Evolutionary conservation across 2,113 vertebrate species (phyloP), one percentile per base, ranked within the genome.

Genomic region (Tapirus terrestris): DNA sequence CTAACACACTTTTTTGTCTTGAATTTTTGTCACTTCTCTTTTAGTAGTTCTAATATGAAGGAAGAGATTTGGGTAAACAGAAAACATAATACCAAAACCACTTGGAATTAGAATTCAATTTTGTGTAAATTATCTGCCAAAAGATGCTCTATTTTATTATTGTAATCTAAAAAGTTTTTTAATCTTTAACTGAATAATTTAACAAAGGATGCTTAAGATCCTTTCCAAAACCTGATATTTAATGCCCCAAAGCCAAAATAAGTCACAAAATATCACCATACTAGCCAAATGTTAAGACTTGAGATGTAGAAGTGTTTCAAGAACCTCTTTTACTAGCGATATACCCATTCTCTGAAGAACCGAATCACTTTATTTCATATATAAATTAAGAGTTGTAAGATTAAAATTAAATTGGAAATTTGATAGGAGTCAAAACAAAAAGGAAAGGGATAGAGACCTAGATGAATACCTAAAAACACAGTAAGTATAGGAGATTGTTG

Each of bases 401-500:
- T 75, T 60, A 31, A 95, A 95, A 45, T 70, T 97, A 92, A 97
- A 56, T 67, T 81, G 23, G 2, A 88, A 90, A 92, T 10, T 93
- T 84, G 4, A 20, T 77, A 84, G 10, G 13, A 76, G 6, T 83
- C 43, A 94, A 93, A 86, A 82, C 23, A 60, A 56, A 96, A 96
- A 81, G 23, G 25, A 87, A 84, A 48, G 7, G 1, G 16, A 29
- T 63, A 91, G 29, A 72, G 13, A 65, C 6, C 31, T 87, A 76
- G 56, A 36, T 33, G 8, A 89, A 48, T 77, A 77, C 16, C 25
- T 85, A 85, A 89, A 92, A 85, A 4, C 27, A 72, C 20, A 61
- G 1, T 84, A 93, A 89, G 89, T 86, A 18, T 8, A 9, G 31
- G 20, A 53, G 39, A 29, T 39, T 20, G 17, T 61, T 53, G 14